These are phyloP conservation scores for Corythoichthys haematopterus DNA, from an alignment of 2,113 vertebrate genomes.

Conservation along the genomic window DNA sequence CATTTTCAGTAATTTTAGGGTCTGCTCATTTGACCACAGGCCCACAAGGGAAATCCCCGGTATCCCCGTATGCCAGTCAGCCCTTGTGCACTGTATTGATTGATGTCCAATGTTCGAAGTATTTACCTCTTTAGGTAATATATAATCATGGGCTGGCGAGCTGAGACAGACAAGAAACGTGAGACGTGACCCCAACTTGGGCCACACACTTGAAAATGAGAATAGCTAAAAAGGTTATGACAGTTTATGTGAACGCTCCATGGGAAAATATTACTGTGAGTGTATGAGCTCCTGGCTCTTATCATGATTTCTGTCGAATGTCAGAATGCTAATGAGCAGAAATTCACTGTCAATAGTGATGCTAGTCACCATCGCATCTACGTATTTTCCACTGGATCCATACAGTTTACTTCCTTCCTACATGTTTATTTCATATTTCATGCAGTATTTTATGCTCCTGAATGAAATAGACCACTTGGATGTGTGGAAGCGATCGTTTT, in stretches of 20 bases:
- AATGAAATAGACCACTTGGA: too few species aligned
- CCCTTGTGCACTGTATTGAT: neutral
- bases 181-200: slow-evolving; percentile 33
- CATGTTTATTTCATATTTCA: too few species aligned
- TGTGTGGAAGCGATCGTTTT: too few species aligned
- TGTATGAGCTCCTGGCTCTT: slow-evolving; percentile 40
- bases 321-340: slow-evolving; percentile 49
- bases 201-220: slow-evolving; percentile 35
- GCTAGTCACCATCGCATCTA: neutral
- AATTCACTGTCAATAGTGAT: slow-evolving; percentile 28
- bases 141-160: slow-evolving; percentile 22
- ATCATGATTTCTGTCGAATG: slow-evolving; percentile 40
- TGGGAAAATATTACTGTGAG: slow-evolving; percentile 36
- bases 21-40: too few species aligned
- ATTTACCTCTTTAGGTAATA: slow-evolving; percentile 25
- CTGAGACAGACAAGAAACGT: slow-evolving; percentile 34
- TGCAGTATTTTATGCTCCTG: too few species aligned
- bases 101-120: neutral
- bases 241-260: slow-evolving; percentile 42
- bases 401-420: slow-evolving; percentile 1
- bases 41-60: too few species aligned
- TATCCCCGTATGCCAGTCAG: too few species aligned
- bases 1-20: too few species aligned
- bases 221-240: slow-evolving; percentile 35
- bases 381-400: slow-evolving; percentile 7